These are phyloP conservation scores for Oenanthe oenanthe DNA, from an alignment of 2,113 vertebrate genomes.

Conservation along the genomic window DNA sequence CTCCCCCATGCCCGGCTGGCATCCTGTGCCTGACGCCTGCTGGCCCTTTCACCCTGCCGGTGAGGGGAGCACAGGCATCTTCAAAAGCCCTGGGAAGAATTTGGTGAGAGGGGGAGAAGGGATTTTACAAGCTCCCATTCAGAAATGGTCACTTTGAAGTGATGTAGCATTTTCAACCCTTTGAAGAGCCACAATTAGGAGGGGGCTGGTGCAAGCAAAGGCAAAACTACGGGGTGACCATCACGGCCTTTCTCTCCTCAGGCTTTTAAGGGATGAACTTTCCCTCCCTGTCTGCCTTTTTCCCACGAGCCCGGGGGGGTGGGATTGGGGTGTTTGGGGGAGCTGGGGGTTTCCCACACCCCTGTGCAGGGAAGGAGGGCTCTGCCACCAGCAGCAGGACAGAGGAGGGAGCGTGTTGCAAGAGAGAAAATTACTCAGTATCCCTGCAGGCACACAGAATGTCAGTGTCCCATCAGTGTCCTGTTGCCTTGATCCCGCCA, in stretches of 20 bases:
- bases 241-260: not conserved
- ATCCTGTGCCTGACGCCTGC: not conserved
- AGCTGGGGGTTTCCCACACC: not conserved
- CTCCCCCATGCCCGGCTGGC: not conserved
- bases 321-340: not conserved
- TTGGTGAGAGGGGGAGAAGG: slow-evolving; percentile 45
- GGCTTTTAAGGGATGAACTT: slow-evolving; percentile 45
- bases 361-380: not conserved
- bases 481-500: not conserved
- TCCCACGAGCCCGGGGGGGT: not conserved
- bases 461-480: not conserved
- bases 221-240: slow-evolving; percentile 40
- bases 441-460: not conserved
- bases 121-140: slow-evolving; percentile 71
- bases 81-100: slow-evolving; percentile 69
- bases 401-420: accelerated
- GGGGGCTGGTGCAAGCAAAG: slow-evolving; percentile 47
- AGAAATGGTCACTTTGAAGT: slow-evolving; percentile 73
- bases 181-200: slow-evolving; percentile 67
- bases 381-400: not conserved
- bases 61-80: slow-evolving; percentile 19
- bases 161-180: slow-evolving; percentile 68
- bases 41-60: not conserved
- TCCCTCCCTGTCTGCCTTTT: slow-evolving; percentile 29
- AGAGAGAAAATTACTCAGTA: not conserved